Base-by-base conservation (phyloP, 2,888 invertebrate genomes). In the Stenurella melanura region DNA sequence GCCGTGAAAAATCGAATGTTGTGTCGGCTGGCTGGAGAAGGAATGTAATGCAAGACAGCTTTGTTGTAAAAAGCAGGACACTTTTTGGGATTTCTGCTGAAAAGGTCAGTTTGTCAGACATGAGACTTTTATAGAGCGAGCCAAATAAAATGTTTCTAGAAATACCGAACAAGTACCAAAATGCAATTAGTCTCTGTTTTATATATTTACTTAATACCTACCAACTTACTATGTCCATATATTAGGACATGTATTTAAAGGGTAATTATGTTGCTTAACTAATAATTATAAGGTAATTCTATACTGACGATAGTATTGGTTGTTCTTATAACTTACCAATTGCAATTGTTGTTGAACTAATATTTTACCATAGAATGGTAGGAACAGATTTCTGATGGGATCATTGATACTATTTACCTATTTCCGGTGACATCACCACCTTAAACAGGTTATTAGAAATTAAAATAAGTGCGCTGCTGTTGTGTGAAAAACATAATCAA, bases 1-100 rank as follows among this genome's bases (percentile, higher is more conserved):
- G 68, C 63, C 30, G 72, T 72, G 72, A 76, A 60, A 76, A 76
- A 72, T 76, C 75, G 75, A 75, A 71, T 64, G 58, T 70, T 70
- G 70, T 60, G 58, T 70, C 60, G 70, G 70, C 21, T 60, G 58
- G 60, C 60, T 42, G 60, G 60, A 69, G 30, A 69, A 69, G 50
- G 69, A 70, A 70, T 70, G 58, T 60, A 12, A 70, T n/a, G 70
- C 58, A 58, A 19, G 50, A 60, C 34, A 68, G 56, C 54, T 54
- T 56, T 30, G 56, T 12, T 68, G 30, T 57, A 70, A 58, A 58
- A 60, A 69, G 34, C 60, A 34, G 17, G 56, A 57, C 70, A 70
- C 38, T 60, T 60, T 38, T 70, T 21, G 19, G 42, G 60, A 70
- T 60, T 70, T 70, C 21, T 50, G 42, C 58, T 60, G 60, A 60